Conservation (phyloP, 2,797 vertebrate genomes). For the Mastacembelus armatus region DNA sequence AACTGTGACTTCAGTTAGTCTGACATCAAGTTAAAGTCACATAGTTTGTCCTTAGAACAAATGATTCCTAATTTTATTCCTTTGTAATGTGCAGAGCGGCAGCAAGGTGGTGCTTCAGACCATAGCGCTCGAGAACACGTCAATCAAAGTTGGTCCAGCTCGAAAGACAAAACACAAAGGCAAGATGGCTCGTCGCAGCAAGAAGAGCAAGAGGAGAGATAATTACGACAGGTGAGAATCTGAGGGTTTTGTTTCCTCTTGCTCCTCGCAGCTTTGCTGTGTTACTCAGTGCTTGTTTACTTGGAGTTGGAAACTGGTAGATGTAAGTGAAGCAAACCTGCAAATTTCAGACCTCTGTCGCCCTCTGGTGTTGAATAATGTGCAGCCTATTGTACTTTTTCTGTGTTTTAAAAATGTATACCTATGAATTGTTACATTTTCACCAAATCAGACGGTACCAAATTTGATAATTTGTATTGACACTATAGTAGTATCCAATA, state of each 20-base stretch:
- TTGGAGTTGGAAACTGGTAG: not conserved
- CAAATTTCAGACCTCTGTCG: conserved; percentile 8
- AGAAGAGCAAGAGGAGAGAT: conserved; percentile 91
- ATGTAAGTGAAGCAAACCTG: not conserved
- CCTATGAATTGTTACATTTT: not conserved
- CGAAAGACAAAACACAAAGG: conserved; percentile 92
- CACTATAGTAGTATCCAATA: no score
- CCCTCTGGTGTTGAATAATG: conserved; percentile 39
- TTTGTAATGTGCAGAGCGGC: conserved; percentile 84
- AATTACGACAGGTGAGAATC: conserved; percentile 89
- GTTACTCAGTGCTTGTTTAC: conserved; percentile 17
- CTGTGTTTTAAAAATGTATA: no score
- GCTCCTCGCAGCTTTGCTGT: conserved; percentile 6
- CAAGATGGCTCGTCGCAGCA: conserved; percentile 93
- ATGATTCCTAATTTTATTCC: not conserved
- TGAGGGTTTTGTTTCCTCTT: not conserved
- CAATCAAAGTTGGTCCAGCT: conserved; percentile 94
- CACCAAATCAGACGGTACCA: no score
- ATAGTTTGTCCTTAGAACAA: not conserved
- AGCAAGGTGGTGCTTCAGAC: conserved; percentile 92
- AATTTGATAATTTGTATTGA: no score
- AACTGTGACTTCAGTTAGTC: not conserved
- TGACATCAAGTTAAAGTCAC: not conserved
- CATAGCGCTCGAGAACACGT: conserved; percentile 94
- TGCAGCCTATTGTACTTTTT: no score